phyloP scores from a whole-genome alignment of 2,797 vertebrate genomes.

The Streptopelia turtur region DNA sequence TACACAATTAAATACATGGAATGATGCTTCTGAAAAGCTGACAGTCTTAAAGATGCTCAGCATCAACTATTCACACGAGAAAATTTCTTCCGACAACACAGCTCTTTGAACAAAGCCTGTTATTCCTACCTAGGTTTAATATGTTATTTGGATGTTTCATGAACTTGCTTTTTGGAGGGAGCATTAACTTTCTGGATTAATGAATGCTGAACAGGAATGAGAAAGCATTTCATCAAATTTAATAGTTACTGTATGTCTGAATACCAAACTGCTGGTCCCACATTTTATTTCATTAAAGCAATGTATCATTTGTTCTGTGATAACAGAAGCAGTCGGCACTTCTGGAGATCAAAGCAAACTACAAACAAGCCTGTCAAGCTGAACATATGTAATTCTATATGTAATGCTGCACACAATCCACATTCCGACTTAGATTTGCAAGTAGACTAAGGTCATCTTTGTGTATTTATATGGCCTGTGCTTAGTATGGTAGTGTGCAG shows the following conservation, averaged over 20 bases:
- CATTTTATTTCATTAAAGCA: conserved; percentile 33
- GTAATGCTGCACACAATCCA: background rate
- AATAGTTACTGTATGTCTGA: background rate
- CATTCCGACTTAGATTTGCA: background rate
- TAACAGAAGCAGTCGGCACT: conserved; percentile 48
- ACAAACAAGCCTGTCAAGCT: conserved; percentile 8
- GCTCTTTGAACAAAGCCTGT: background rate
- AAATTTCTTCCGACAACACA: background rate
- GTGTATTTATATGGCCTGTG: background rate
- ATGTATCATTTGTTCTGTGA: conserved; percentile 41
- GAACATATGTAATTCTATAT: conserved; percentile 57
- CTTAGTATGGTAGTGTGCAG: background rate
- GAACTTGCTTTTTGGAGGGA: background rate
- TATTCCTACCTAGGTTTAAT: background rate
- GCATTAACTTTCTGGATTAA: background rate
- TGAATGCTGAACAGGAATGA: background rate
- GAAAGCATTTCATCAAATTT: conserved; percentile 13
- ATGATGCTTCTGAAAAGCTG: background rate
- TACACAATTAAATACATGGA: background rate
- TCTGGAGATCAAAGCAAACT: conserved; percentile 45
- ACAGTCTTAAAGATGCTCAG: background rate
- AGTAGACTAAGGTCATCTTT: conserved; percentile 55
- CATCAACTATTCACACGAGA: background rate
- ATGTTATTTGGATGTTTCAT: background rate
- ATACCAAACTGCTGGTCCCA: background rate